Evolutionary conservation across 2,113 vertebrate species (phyloP).

Genomic region (Entelurus aequoreus): DNA sequence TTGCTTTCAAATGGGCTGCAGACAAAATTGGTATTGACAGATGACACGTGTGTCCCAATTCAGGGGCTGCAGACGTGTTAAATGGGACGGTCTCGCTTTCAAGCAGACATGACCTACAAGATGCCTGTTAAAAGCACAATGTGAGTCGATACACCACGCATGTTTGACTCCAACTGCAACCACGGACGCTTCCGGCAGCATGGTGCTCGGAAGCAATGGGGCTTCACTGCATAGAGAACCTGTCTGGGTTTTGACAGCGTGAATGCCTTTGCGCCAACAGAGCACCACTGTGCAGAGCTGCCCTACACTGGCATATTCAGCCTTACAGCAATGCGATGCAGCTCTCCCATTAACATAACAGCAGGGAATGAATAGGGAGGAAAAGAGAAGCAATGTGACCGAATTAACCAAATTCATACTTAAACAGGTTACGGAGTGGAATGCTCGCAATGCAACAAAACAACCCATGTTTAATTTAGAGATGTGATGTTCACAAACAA

Average conservation of each 20-base stretch:
- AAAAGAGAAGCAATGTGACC: neutral
- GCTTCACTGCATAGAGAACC: slow-evolving; percentile 35
- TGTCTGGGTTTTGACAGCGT: slow-evolving; percentile 58
- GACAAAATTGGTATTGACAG: too few relatives aligned
- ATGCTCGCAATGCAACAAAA: neutral
- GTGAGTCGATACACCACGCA: slow-evolving; percentile 17
- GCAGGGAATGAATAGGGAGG: neutral
- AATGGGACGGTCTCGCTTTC: slow-evolving; percentile 1
- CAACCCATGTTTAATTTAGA: neutral
- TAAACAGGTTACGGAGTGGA: slow-evolving; percentile 4
- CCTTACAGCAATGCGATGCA: slow-evolving; percentile 33
- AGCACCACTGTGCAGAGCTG: slow-evolving; percentile 47
- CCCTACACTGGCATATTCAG: slow-evolving; percentile 54
- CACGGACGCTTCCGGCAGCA: slow-evolving; percentile 30
- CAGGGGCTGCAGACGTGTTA: too few relatives aligned
- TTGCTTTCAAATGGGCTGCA: too few relatives aligned
- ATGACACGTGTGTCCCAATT: too few relatives aligned
- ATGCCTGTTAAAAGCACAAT: slow-evolving; percentile 13
- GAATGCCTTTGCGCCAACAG: slow-evolving; percentile 54
- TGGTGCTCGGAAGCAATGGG: slow-evolving; percentile 42
- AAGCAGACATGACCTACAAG: slow-evolving; percentile 3
- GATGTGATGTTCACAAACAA: too few relatives aligned
- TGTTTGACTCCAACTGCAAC: slow-evolving; percentile 21
- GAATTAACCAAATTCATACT: slow-evolving; percentile 1
- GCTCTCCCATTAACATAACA: slow-evolving; percentile 31